These are phyloP conservation scores for Oryzaephilus surinamensis DNA, from an alignment of 1,140 invertebrate genomes.

Conservation along the genomic window DNA sequence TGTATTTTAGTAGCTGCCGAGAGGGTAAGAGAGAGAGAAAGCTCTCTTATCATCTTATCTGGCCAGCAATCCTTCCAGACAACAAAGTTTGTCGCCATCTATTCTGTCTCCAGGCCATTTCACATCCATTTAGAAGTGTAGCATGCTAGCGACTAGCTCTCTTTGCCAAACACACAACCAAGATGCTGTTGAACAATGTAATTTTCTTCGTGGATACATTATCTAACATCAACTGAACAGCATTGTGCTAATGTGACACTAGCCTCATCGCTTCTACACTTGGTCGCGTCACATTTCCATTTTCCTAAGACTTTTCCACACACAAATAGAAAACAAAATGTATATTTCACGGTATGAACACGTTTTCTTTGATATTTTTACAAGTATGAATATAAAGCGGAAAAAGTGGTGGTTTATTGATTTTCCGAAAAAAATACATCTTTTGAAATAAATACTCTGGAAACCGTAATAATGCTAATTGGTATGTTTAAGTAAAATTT, in stretches of 20 bases:
- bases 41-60: no score
- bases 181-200: no score
- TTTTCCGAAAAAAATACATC: no score
- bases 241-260: constrained; percentile 31
- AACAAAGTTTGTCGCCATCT: constrained; percentile 30
- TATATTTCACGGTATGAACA: no score
- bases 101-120: constrained; percentile 18
- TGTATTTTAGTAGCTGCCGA: constrained; percentile 10
- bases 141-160: constrained; percentile 1
- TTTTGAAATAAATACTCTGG: no score
- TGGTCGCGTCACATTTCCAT: constrained; percentile 24
- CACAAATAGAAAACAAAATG: no score
- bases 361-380: no score
- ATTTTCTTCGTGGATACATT: constrained; percentile 5
- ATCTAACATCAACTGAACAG: constrained; percentile 18
- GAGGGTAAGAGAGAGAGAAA: no score
- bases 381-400: not conserved
- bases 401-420: no score
- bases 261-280: constrained; percentile 33
- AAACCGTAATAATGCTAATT: no score
- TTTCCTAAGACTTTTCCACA: constrained; percentile 18
- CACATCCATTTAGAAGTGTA: not conserved
- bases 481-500: no score
- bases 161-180: not conserved
- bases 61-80: constrained; percentile 24